A percentile compares a stretch with the other conserved stretches of the same genome.
These are phyloP conservation scores for Delphinus delphis DNA, from an alignment of 2,113 vertebrate genomes.

Conservation along the genomic window DNA sequence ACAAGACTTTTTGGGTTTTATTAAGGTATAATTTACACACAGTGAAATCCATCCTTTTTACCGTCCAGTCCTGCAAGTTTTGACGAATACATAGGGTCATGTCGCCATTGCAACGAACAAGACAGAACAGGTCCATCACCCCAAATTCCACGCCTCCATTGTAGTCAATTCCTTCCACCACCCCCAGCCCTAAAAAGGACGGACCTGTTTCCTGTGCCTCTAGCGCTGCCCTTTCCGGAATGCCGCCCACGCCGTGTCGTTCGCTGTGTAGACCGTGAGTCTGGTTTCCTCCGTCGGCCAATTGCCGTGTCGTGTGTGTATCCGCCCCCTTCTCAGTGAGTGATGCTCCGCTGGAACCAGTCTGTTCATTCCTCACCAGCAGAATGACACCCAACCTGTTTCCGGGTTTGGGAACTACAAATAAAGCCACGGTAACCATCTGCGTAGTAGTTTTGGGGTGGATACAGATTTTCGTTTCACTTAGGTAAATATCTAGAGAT, in stretches of 20 bases:
- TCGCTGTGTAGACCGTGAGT: not conserved
- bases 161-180: not conserved
- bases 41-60: not conserved
- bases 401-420: not conserved
- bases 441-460: not conserved
- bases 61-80: not conserved
- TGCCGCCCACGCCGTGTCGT: fast-evolving
- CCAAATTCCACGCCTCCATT: fast-evolving
- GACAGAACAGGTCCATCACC: not conserved
- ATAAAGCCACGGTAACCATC: not conserved
- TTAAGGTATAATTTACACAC: too few relatives aligned
- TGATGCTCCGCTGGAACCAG: fast-evolving
- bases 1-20: not conserved
- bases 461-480: not conserved
- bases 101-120: fast-evolving
- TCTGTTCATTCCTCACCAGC: not conserved
- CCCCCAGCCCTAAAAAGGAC: not conserved
- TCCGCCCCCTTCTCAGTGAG: not conserved
- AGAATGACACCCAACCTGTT: not conserved
- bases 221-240: not conserved
- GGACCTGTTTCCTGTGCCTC: not conserved
- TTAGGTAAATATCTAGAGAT: not conserved
- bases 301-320: not conserved
- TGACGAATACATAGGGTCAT: not conserved
- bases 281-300: not conserved